Conservation (phyloP, 2,888 invertebrate genomes). For the Calephelis perditalis region DNA sequence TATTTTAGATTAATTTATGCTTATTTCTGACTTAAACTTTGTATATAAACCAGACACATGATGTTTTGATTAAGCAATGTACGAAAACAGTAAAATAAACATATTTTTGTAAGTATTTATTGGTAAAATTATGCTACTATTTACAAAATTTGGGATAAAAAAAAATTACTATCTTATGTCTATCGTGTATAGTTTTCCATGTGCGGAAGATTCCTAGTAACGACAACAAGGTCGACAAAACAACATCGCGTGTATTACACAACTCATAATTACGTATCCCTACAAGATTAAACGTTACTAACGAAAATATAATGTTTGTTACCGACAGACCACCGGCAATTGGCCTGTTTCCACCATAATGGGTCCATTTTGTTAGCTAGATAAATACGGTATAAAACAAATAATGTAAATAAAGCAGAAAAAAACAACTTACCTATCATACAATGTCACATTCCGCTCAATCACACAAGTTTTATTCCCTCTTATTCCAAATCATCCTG, state of each 20-base stretch:
- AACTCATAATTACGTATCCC: conserved; percentile 43
- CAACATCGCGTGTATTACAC: conserved; percentile 57
- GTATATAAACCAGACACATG: no score
- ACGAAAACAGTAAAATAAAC: no score
- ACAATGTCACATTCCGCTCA: conserved; percentile 78
- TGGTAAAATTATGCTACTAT: no score
- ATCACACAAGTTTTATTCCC: conserved; percentile 68
- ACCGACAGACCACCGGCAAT: conserved; percentile 40
- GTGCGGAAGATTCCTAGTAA: conserved; percentile 40
- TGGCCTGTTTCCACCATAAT: conserved; percentile 54
- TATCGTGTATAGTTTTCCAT: conserved; percentile 25
- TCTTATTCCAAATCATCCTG: conserved; percentile 70
- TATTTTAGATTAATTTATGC: no score
- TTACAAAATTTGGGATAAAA: no score
- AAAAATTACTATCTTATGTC: neutral
- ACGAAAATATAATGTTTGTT: conserved; percentile 29
- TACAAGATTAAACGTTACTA: conserved; percentile 17
- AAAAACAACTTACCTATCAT: conserved; percentile 69
- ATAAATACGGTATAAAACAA: conserved; percentile 48
- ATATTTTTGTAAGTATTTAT: no score
- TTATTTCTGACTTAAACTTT: no score
- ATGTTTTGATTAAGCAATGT: no score
- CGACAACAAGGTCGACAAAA: conserved; percentile 48
- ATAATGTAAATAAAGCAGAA: conserved; percentile 71
- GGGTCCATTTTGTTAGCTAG: conserved; percentile 64